Conservation (phyloP, 2,113 vertebrate genomes). For the Morone chrysops region DNA sequence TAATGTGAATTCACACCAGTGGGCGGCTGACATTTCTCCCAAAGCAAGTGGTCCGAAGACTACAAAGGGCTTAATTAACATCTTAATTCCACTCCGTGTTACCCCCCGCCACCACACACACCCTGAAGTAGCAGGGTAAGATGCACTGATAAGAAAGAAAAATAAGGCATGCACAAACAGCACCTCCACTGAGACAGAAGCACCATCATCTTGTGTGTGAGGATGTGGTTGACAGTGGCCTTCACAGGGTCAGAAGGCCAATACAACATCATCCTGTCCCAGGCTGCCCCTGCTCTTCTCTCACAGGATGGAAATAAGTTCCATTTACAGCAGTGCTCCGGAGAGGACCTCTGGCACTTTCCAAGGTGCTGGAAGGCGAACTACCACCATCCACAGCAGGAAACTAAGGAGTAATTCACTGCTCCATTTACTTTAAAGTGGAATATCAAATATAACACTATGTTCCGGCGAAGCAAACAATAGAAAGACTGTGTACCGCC, state of each 20-base stretch:
- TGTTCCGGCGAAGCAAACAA: constrained; percentile 66
- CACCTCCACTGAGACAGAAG: not conserved
- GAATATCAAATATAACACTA: constrained; percentile 74
- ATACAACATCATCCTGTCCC: constrained; percentile 26
- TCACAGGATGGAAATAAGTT: constrained; percentile 71
- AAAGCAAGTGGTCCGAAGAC: constrained; percentile 63
- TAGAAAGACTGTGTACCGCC: constrained; percentile 25
- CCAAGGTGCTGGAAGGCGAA: constrained; percentile 58
- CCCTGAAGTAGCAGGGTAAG: constrained; percentile 20
- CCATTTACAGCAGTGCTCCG: constrained; percentile 60
- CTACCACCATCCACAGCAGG: constrained; percentile 57
- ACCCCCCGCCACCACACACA: not conserved
- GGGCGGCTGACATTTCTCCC: constrained; percentile 58
- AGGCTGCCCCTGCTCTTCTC: constrained; percentile 33
- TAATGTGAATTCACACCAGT: constrained; percentile 64
- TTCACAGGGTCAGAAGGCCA: constrained; percentile 40
- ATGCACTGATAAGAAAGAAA: constrained; percentile 33
- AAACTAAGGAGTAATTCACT: constrained; percentile 67
- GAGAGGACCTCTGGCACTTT: constrained; percentile 62
- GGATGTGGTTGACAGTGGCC: constrained; percentile 6
- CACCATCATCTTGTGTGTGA: constrained; percentile 10
- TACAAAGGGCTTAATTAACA: constrained; percentile 68
- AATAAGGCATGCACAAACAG: not conserved
- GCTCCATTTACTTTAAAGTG: constrained; percentile 78
- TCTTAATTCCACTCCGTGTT: constrained; percentile 43